phyloP scores from a whole-genome alignment of 2,797 vertebrate genomes.

The Melanotaenia parkinsoni region DNA sequence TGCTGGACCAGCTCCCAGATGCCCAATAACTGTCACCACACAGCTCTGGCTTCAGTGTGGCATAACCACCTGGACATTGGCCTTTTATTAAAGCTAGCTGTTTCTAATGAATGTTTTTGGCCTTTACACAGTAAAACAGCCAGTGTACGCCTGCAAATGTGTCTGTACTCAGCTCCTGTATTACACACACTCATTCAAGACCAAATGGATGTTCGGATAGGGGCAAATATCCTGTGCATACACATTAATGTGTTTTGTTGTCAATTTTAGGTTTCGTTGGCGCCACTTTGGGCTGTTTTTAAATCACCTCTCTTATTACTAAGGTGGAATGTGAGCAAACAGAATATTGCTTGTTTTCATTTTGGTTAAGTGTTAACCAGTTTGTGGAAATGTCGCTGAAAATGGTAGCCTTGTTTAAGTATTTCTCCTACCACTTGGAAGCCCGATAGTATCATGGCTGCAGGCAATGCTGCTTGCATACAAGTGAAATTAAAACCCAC shows the following conservation, averaged over 20 bases:
- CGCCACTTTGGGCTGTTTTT: constrained; percentile 37
- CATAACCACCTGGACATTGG: constrained; percentile 61
- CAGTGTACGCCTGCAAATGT: constrained; percentile 40
- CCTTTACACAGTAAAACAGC: constrained; percentile 61
- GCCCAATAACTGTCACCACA: constrained; percentile 70
- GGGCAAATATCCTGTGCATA: not conserved
- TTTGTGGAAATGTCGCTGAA: constrained; percentile 73
- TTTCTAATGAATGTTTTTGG: constrained; percentile 54
- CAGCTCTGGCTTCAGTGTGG: constrained; percentile 51
- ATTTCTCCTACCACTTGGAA: constrained; percentile 34
- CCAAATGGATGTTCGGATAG: constrained; percentile 9
- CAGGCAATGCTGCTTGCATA: constrained; percentile 26
- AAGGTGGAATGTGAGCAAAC: constrained; percentile 57
- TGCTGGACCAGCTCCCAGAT: constrained; percentile 46
- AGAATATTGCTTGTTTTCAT: constrained; percentile 59
- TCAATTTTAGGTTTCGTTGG: constrained; percentile 37
- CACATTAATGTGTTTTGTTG: constrained; percentile 14
- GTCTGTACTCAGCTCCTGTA: constrained; percentile 46
- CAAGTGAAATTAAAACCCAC: constrained; percentile 32
- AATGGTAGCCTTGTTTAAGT: constrained; percentile 52
- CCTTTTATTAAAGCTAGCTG: constrained; percentile 65
- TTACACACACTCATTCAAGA: constrained; percentile 39
- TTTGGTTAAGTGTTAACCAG: constrained; percentile 56
- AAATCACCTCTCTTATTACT: constrained; percentile 36
- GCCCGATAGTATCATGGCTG: constrained; percentile 55